phyloP scores from a whole-genome alignment of 2,888 invertebrate species.

The Sthenelais limicola region DNA sequence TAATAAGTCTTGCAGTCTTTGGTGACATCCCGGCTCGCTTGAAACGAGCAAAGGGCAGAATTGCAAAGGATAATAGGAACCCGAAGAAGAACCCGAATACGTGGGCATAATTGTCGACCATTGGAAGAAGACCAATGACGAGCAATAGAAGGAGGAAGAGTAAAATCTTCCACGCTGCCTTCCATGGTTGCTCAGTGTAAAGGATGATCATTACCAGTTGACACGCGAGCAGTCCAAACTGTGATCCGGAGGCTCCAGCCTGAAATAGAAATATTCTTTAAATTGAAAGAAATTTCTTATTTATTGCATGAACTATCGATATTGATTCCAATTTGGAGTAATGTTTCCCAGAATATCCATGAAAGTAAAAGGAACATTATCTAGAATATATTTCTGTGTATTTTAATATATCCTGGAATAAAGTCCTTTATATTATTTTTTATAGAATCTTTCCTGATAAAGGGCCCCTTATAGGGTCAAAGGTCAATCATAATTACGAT shows the following conservation, averaged over 20 bases:
- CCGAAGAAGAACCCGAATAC: conserved; percentile 95
- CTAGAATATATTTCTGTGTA: too few relatives aligned
- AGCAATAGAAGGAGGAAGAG: conserved; percentile 61
- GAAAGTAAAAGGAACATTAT: too few relatives aligned
- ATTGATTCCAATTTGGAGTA: too few relatives aligned
- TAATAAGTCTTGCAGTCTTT: background rate
- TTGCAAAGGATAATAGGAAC: conserved; percentile 90
- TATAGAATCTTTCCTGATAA: too few relatives aligned
- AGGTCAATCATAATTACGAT: too few relatives aligned
- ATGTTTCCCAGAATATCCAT: background rate
- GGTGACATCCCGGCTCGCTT: conserved; percentile 76
- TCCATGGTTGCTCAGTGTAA: conserved; percentile 72
- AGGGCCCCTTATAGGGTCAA: too few relatives aligned
- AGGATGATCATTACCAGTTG: conserved; percentile 92
- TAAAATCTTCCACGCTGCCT: conserved; percentile 59
- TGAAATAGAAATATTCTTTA: conserved; percentile 72
- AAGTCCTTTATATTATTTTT: too few relatives aligned
- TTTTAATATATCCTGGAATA: too few relatives aligned
- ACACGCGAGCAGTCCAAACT: conserved; percentile 95
- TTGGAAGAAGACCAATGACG: conserved; percentile 86
- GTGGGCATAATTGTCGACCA: conserved; percentile 99
- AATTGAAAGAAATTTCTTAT: conserved; percentile 86
- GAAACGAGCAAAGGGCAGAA: conserved; percentile 94
- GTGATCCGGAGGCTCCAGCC: conserved; percentile 98
- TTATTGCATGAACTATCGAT: too few relatives aligned